These are phyloP conservation scores for Scopus umbretta DNA, from an alignment of 2,113 vertebrate genomes.

Conservation along the genomic window DNA sequence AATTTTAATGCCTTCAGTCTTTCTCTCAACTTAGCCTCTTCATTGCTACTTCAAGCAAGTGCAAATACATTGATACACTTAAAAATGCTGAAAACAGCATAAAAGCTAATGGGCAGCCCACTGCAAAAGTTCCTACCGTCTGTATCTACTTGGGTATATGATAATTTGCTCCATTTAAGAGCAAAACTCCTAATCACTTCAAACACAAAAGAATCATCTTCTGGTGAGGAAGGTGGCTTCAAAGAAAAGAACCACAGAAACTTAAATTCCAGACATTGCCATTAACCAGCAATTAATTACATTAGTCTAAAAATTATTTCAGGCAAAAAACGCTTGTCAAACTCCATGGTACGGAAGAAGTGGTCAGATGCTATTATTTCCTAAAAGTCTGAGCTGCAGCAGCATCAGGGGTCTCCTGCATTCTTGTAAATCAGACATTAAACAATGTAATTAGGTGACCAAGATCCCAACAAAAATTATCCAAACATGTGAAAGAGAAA, in stretches of 20 bases:
- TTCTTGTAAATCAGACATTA: background rate
- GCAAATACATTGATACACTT: background rate
- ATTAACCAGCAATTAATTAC: background rate
- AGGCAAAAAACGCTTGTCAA: background rate
- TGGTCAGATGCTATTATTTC: background rate
- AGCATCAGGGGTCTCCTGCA: background rate
- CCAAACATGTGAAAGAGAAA: slow-evolving; percentile 11
- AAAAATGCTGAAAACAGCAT: background rate
- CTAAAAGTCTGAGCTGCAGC: background rate
- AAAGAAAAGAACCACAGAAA: background rate
- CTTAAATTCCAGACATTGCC: background rate
- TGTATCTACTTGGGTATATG: background rate
- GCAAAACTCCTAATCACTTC: background rate
- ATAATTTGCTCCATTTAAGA: background rate
- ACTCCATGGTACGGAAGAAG: background rate
- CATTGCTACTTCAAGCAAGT: background rate
- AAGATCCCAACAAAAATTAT: slow-evolving; percentile 34
- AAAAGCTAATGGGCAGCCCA: background rate
- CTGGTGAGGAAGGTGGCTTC: background rate
- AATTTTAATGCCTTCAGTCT: background rate
- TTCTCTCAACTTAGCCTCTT: background rate
- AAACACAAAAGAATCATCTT: background rate
- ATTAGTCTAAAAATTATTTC: background rate
- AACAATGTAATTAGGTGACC: slow-evolving; percentile 52
- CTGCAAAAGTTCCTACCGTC: background rate